Percentiles rank a stretch among this genome's conserved stretches.
phyloP scores from a whole-genome alignment of 2,888 invertebrate genomes.

The Metalampra italica region DNA sequence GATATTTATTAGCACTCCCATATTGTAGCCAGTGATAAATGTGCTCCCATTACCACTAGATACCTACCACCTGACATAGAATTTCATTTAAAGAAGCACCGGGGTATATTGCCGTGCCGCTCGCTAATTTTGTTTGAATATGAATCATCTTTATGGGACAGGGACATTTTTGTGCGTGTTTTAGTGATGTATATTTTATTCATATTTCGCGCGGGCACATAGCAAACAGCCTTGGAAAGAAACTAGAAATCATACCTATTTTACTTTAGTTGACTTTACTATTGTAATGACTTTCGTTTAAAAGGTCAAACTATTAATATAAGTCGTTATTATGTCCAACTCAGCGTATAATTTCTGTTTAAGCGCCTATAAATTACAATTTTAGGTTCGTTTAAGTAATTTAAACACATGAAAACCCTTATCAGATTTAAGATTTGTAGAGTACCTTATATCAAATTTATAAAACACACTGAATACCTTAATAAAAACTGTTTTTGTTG shows the following conservation, averaged over 20 bases:
- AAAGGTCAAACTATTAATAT: no score
- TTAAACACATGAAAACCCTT: no score
- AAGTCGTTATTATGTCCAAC: no score
- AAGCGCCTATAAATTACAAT: no score
- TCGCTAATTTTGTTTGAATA: conserved; percentile 58
- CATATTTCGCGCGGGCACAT: background rate
- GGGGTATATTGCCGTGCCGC: conserved; percentile 39
- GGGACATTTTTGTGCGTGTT: conserved; percentile 55
- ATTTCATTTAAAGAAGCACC: conserved; percentile 71
- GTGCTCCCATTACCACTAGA: conserved; percentile 42
- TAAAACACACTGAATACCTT: no score
- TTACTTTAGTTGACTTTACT: background rate
- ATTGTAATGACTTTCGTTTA: background rate
- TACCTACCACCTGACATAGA: conserved; percentile 57
- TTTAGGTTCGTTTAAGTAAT: no score
- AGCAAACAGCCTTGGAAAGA: background rate
- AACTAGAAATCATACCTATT: no score
- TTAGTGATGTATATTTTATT: conserved; percentile 5
- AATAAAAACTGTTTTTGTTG: no score
- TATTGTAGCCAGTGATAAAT: conserved; percentile 65
- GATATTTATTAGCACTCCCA: conserved; percentile 61
- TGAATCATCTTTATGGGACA: conserved; percentile 66
- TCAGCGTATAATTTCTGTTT: no score
- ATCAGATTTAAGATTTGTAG: no score
- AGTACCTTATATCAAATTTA: no score